Base-by-base conservation (phyloP, 2,888 invertebrate genomes). In the Glyphotaelius pellucidus region DNA sequence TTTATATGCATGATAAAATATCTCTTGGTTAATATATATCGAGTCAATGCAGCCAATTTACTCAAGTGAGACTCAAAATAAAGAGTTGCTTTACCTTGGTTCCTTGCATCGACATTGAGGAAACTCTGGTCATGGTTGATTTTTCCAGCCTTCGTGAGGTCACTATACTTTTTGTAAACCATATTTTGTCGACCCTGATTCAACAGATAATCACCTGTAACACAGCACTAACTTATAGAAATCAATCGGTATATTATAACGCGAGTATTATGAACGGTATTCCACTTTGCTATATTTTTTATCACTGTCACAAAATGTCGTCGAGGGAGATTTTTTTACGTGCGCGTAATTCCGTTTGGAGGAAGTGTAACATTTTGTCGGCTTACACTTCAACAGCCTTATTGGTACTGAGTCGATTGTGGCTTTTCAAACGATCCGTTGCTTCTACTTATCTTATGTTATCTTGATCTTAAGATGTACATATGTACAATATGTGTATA, bases 81-180 rank as follows among this genome's bases (percentile, higher is more conserved):
- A 38, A 89, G 47, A 83, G 38, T 30, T 52, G n/a, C 35, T 80
- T 92, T 91, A 93, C 93, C 93, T 93, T 92, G 92, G 52, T 14
- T 91, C 90, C 83, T 83, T 52, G 80, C 91, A 31, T 19, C 89
- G 88, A 90, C 92, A 89, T 90, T 92, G 90, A 79, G n/a, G 83
- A 90, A 67, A 80, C 67, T 91, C 90, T 91, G 91, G 92, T 92
- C 91, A 90, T 90, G 91, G 89, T 87, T 89, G 92, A 80, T 81
- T 92, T 91, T 93, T 89, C 91, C 92, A 89, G 67, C 93, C 93
- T 91, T 93, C 83, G 88, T 32, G 83, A 92, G 93, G 92, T 93
- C 93, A 90, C 91, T 87, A 42, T 89, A 87, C 84, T 92, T 93
- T 90, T 86, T 90, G 80, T 92, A 91, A 32, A 93, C 89, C 92